These are phyloP conservation scores for Heliconius nattereri DNA, from an alignment of 1,140 invertebrate genomes.

Conservation along the genomic window DNA sequence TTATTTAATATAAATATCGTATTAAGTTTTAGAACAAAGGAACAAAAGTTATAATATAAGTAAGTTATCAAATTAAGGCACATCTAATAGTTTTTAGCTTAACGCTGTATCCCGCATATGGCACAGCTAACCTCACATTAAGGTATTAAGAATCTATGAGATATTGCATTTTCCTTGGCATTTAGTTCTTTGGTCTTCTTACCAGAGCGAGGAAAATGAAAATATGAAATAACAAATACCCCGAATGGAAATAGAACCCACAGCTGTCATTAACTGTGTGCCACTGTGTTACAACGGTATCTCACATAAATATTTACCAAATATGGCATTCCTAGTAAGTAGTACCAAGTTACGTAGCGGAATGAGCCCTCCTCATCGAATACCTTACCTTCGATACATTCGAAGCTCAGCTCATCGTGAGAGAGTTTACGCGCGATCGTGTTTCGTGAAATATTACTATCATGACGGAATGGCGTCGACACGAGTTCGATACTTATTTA, in stretches of 20 bases:
- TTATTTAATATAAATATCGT: background rate
- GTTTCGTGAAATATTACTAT: constrained; percentile 49
- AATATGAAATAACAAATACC: too few species aligned
- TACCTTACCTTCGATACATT: constrained; percentile 26
- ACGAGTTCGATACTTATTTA: constrained; percentile 42
- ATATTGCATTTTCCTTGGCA: too few species aligned
- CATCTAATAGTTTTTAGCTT: background rate
- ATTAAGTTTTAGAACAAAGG: background rate
- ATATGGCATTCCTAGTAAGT: background rate
- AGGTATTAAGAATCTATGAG: too few species aligned
- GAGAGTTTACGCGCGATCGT: constrained; percentile 46
- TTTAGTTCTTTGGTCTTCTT: too few species aligned
- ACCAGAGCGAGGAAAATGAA: too few species aligned
- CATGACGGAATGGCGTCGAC: constrained; percentile 44
- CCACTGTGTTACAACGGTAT: too few species aligned
- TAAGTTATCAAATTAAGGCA: background rate
- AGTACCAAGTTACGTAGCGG: background rate
- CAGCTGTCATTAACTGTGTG: too few species aligned
- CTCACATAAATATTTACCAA: background rate
- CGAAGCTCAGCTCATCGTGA: constrained; percentile 38
- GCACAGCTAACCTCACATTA: too few species aligned
- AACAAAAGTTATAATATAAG: background rate
- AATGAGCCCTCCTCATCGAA: constrained; percentile 18
- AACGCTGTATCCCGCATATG: too few species aligned
- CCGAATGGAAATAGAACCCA: too few species aligned